A percentile compares a stretch with the other conserved stretches of the same genome.
phyloP scores from a whole-genome alignment of 2,113 vertebrate genomes.

The Odontophorus gujanensis region DNA sequence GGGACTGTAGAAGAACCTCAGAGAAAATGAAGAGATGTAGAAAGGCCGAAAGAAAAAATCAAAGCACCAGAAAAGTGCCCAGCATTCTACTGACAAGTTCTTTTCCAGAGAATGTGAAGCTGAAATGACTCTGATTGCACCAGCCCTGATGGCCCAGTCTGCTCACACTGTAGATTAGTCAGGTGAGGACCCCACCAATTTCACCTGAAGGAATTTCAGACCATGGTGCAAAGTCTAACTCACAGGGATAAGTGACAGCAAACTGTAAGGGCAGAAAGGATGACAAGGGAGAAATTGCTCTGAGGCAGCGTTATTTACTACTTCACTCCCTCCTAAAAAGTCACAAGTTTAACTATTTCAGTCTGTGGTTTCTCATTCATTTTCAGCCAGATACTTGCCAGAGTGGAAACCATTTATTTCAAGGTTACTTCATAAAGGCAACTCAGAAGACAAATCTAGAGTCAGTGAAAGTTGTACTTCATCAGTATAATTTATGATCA shows the following conservation, averaged over 20 bases:
- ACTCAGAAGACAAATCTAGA: neutral
- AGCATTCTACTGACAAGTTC: neutral
- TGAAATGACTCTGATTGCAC: neutral
- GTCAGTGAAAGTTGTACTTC: neutral
- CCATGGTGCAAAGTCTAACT: neutral
- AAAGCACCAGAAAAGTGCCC: neutral
- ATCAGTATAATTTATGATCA: neutral
- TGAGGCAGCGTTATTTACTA: constrained; percentile 22
- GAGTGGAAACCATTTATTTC: neutral
- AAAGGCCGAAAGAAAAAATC: neutral
- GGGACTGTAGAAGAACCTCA: neutral
- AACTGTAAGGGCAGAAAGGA: neutral
- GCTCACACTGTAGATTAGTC: constrained; percentile 7
- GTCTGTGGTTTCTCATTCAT: neutral
- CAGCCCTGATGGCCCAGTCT: neutral
- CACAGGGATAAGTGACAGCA: neutral
- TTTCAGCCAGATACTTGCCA: neutral
- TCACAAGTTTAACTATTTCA: neutral
- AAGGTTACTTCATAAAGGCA: neutral
- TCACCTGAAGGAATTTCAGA: neutral
- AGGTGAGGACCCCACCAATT: neutral
- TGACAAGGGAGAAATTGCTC: constrained; percentile 25
- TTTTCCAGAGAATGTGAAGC: neutral
- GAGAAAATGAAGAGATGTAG: neutral
- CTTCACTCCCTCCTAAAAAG: neutral